Evolutionary conservation across 2,888 invertebrate species (phyloP), one percentile per base, ranked within the genome.

Genomic region (Patella depressa): DNA sequence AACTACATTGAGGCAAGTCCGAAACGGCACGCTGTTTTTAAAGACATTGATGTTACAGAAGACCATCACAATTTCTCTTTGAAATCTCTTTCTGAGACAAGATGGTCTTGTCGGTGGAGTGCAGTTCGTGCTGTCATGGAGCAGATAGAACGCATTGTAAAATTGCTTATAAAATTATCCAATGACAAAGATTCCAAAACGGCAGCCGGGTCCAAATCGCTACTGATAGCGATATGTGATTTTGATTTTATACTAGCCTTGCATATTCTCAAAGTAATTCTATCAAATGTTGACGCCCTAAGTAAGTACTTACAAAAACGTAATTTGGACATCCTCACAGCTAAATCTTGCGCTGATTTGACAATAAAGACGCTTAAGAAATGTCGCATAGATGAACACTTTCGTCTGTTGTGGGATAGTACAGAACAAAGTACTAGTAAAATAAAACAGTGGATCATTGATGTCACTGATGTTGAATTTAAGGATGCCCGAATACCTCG

Each of bases 91-190:
- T 9, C 24, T 71, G 53, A 17, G 34, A 71, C 71, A 24, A 17
- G 71, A 24, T 71, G 71, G 45, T 71, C 71, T 19, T 71, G 71
- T 71, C 71, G 53, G 45, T n/a, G 29, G 19, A 29, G 29, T n/a
- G 71, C 71, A 17, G 71, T 71, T 45, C 17, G 53, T n/a, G n/a
- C 71, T 45, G 71, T 71, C 29, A 45, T 53, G n/a, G 19, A 71
- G n/a, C 71, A 71, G 71, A 17, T 71, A 7, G 19, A 17, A 71
- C 53, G 71, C n/a, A 71, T 71, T 24, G 71, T 71, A 14, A 71
- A 71, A 19, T 15, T 19, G 57, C 57, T 57, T 14, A 14, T 57
- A n/a, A n/a, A 57, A 57, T 17, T 57, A 14, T 17, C 15, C 57
- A n/a, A 57, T 57, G 57, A 57, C n/a, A 57, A n/a, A 57, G n/a